These are phyloP conservation scores for Drosophila pseudotakahashii DNA, from an alignment of 2,888 invertebrate species.

Conservation along the genomic window DNA sequence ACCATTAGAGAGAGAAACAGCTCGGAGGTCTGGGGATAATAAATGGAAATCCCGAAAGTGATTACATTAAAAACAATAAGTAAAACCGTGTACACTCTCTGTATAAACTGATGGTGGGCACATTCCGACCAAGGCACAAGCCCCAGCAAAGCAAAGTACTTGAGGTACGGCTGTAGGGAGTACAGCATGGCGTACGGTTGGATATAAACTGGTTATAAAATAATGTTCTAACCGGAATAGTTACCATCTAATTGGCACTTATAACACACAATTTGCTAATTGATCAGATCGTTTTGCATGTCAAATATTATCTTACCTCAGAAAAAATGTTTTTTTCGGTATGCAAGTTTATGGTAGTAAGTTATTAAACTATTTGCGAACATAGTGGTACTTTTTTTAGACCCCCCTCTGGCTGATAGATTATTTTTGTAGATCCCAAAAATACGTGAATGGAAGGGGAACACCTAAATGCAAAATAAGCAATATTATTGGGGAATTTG, in stretches of 20 bases:
- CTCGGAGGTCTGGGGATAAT: neutral
- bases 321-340: neutral
- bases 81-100: slow-evolving; percentile 61
- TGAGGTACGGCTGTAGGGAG: slow-evolving; percentile 60
- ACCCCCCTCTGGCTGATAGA: neutral
- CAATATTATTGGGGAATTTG: neutral
- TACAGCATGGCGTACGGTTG: slow-evolving; percentile 56
- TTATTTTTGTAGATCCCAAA: neutral
- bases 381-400: neutral
- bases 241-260: neutral
- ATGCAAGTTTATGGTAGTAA: too few relatives aligned
- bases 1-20: slow-evolving; percentile 64
- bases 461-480: neutral
- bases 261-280: neutral
- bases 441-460: too few relatives aligned
- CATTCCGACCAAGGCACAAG: slow-evolving; percentile 67
- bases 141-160: slow-evolving; percentile 70
- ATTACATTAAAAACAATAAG: slow-evolving; percentile 49
- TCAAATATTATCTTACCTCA: neutral
- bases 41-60: neutral
- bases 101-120: slow-evolving; percentile 37
- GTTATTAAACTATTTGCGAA: neutral
- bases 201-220: slow-evolving; percentile 3
- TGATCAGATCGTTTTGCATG: neutral
- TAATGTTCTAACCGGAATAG: neutral